These are phyloP conservation scores for Pungitius pungitius DNA, from an alignment of 2,113 vertebrate genomes.

Conservation along the genomic window DNA sequence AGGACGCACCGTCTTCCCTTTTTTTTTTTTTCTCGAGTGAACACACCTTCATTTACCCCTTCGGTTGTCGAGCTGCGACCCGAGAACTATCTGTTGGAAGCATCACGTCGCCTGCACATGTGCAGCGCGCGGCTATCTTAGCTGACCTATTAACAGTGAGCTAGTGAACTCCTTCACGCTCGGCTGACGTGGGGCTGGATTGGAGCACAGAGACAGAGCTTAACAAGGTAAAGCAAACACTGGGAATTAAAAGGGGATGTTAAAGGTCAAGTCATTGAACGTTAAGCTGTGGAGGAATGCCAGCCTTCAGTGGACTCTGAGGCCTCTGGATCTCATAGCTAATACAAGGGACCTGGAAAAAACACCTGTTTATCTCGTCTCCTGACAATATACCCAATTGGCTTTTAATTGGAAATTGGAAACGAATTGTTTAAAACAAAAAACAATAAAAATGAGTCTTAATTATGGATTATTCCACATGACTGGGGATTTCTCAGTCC, in stretches of 20 bases:
- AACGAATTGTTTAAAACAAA: neutral
- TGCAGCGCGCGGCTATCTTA: slow-evolving; percentile 12
- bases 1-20: slow-evolving; percentile 36
- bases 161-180: slow-evolving; percentile 54
- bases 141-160: slow-evolving; percentile 52
- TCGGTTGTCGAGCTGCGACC: slow-evolving; percentile 39
- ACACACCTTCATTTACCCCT: slow-evolving; percentile 41
- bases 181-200: slow-evolving; percentile 47
- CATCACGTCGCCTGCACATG: slow-evolving; percentile 11
- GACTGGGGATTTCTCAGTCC: neutral
- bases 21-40: no score
- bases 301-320: slow-evolving; percentile 27
- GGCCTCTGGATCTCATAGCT: slow-evolving; percentile 29
- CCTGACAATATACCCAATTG: neutral
- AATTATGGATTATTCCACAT: neutral
- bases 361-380: neutral
- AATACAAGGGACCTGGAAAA: slow-evolving; percentile 1
- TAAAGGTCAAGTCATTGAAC: slow-evolving; percentile 73
- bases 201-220: slow-evolving; percentile 57
- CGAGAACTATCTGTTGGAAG: slow-evolving; percentile 8
- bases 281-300: slow-evolving; percentile 72
- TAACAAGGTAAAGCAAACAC: slow-evolving; percentile 69
- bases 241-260: slow-evolving; percentile 63
- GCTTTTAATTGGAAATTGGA: neutral
- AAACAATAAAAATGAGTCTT: neutral